Base-by-base conservation (phyloP, 1,140 invertebrate genomes). In the Anoplophora glabripennis region DNA sequence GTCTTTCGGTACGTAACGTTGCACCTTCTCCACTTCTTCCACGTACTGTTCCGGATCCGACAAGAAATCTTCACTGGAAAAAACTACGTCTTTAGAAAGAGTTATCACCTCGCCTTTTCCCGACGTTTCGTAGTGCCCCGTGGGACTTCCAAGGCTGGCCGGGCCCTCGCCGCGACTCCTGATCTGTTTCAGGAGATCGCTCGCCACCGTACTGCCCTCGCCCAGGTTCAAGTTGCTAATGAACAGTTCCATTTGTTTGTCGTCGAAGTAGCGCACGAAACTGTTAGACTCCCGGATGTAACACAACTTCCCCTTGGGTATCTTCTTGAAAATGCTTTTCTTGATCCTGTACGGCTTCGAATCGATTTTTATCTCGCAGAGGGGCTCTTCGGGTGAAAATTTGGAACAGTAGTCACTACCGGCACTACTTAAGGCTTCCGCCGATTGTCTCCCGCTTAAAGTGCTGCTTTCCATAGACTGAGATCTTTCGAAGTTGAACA, bases 221-320 rank as follows among this genome's bases (percentile, higher is more conserved):
- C 21, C 15, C 8, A 45, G 4, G 17, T 45, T 34, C 5, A 64
- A 15, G 17, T 59, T 68, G 28, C 56, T 42, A 4, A 66, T 38
- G 38, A 66, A 68, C 9, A 66, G 49, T 7, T 59, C 57, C 33
- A 64, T 53, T 37, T 68, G 66, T 9, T 41, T 62, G 12, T 66
- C 61, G 28, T 68, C 66, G 41, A 64, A 68, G 35, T 68, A 68
- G n/a, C 66, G 41, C 7, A 66, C 34, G 18, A 68, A 64, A 36
- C 41, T 57, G 45, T 64, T 57, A 4, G 42, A 59, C 36, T 64
- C 64, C 34, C 64, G 51, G 9, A 58, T 41, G 33, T 66, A 68
- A 14, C 54, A 57, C 2, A 68, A 18, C 52, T 68, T 68, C 17
- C 66, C 66, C 3, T 38, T 48, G 4, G 66, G 66, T 33, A 54